Conservation (phyloP, 2,797 vertebrate species). For the Amblyopsis hoosieri region DNA sequence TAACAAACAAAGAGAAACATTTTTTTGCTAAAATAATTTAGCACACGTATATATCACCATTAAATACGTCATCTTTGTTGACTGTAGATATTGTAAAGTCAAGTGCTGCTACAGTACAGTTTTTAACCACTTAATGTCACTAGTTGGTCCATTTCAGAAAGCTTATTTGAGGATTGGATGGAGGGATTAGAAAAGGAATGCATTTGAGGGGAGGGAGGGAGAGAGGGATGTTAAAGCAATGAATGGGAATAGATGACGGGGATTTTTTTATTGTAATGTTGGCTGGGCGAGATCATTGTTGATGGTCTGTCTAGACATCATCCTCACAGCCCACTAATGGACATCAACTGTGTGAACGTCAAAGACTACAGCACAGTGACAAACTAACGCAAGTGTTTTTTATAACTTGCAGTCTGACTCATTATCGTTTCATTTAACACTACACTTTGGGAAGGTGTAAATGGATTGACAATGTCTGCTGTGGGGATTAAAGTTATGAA, state of each 20-base stretch:
- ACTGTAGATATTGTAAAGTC: conserved; percentile 43
- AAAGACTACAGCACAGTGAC: no score
- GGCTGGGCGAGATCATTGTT: conserved; percentile 48
- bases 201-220: conserved; percentile 40
- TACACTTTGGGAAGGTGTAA: no score
- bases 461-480: neutral
- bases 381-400: no score
- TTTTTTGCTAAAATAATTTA: neutral
- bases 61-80: conserved; percentile 14
- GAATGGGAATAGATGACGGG: conserved; percentile 72
- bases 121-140: conserved; percentile 55
- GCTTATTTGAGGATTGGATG: conserved; percentile 70
- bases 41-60: conserved; percentile 1
- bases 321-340: conserved; percentile 22
- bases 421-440: no score
- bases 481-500: neutral
- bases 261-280: conserved; percentile 68
- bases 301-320: conserved; percentile 45
- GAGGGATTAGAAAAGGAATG: conserved; percentile 74
- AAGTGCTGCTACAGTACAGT: conserved; percentile 36
- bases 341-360: no score
- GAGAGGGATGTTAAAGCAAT: conserved; percentile 56
- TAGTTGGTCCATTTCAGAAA: conserved; percentile 51
- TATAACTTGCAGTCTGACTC: no score
- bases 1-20: neutral